Evolutionary conservation across 1,140 invertebrate genomes (phyloP).

Genomic region (Arctopsyche grandis): DNA sequence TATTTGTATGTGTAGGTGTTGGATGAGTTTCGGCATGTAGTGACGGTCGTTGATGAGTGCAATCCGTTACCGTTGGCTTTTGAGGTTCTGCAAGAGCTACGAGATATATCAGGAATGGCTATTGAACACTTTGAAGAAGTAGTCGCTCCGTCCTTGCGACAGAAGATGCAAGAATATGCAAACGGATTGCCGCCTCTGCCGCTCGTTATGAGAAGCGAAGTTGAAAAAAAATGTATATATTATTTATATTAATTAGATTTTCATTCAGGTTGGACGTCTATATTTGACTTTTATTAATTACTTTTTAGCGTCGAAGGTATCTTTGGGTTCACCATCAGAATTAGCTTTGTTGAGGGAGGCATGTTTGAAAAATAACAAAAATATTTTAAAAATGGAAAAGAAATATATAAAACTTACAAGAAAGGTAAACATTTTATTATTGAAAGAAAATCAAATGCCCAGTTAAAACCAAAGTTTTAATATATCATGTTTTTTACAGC

Average conservation of each 20-base stretch:
- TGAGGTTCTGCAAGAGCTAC: constrained; percentile 86
- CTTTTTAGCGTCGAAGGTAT: not conserved
- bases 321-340: not conserved
- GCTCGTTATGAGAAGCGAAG: not conserved
- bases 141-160: constrained; percentile 68
- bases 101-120: constrained; percentile 95
- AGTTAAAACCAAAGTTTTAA: not conserved
- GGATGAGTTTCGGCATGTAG: constrained; percentile 85
- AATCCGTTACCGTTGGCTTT: constrained; percentile 79
- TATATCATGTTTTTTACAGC: not conserved
- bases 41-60: constrained; percentile 74
- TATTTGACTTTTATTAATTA: not conserved
- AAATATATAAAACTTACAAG: not conserved
- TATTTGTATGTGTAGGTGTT: constrained; percentile 73
- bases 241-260: too few species aligned
- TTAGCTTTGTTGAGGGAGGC: constrained; percentile 20
- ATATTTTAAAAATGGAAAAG: constrained; percentile 30
- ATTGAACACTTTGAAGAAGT: constrained; percentile 97
- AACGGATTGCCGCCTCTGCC: constrained; percentile 46
- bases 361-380: constrained; percentile 32
- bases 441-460: not conserved
- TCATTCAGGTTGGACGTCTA: too few species aligned
- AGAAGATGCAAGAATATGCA: constrained; percentile 57
- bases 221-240: constrained; percentile 43
- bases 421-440: not conserved